Conservation (phyloP, 2,113 vertebrate species). For the Dicrurus megarhynchus region DNA sequence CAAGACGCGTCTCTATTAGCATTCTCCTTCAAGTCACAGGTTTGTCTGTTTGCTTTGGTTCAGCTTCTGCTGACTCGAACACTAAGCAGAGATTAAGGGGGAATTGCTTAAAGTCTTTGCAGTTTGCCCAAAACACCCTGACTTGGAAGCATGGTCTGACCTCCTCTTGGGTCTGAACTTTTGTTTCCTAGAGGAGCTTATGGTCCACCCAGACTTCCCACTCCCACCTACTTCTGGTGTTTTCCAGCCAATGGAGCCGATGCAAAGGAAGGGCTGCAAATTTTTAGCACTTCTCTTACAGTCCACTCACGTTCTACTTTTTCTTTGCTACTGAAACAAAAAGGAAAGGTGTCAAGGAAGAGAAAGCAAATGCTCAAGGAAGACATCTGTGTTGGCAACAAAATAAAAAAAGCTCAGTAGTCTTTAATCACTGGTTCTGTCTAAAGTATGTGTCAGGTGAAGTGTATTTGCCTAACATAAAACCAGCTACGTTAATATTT, state of each 20-base stretch:
- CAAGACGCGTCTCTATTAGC: background rate
- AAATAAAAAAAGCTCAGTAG: background rate
- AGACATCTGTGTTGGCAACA: background rate
- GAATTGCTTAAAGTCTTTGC: background rate
- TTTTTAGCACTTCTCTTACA: background rate
- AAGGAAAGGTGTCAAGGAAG: background rate
- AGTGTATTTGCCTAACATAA: background rate
- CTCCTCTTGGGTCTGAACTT: background rate
- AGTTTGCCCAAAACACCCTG: background rate
- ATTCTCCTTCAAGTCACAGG: background rate
- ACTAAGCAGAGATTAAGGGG: background rate
- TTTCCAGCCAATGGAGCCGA: background rate
- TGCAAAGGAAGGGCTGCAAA: background rate
- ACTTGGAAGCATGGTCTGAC: background rate
- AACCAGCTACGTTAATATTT: background rate
- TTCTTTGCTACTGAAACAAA: background rate
- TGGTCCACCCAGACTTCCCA: background rate
- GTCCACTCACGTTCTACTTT: background rate
- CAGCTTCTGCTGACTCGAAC: background rate
- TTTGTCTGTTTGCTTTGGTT: background rate
- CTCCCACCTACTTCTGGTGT: background rate
- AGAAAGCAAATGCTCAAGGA: background rate
- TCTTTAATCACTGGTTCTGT: background rate
- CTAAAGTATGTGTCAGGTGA: background rate
- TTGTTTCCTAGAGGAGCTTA: background rate